Conservation (phyloP, 2,113 vertebrate genomes). For the Istiophorus platypterus region DNA sequence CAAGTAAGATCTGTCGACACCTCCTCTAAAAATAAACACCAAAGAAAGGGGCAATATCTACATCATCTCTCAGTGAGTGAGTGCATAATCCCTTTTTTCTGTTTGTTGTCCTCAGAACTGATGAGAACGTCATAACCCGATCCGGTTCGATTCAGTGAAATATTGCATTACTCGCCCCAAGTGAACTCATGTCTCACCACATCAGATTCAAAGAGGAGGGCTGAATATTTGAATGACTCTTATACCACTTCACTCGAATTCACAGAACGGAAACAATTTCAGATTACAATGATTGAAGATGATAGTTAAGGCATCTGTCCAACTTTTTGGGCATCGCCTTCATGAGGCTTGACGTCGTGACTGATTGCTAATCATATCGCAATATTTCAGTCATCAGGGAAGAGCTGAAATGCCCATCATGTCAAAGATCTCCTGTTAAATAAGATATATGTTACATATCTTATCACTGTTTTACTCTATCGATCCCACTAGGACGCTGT, state of each 20-base stretch:
- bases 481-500: not conserved
- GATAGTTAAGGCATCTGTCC: conserved; percentile 36
- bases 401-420: conserved; percentile 14
- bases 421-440: not conserved
- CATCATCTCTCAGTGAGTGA: conserved; percentile 56
- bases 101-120: conserved; percentile 52
- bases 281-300: conserved; percentile 35
- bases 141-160: conserved; percentile 36
- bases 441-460: not conserved
- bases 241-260: conserved; percentile 40
- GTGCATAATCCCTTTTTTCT: conserved; percentile 52
- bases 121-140: conserved; percentile 35
- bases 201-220: conserved; percentile 40
- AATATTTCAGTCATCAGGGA: conserved; percentile 20
- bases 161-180: conserved; percentile 35
- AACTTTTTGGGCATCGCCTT: conserved; percentile 5
- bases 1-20: conserved; percentile 69
- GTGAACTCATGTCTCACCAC: conserved; percentile 41
- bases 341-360: not conserved
- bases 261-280: conserved; percentile 29
- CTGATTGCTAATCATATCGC: not conserved
- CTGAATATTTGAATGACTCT: conserved; percentile 52
- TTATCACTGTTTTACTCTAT: not conserved
- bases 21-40: conserved; percentile 69
- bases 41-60: conserved; percentile 69